These are phyloP conservation scores for Mohoua ochrocephala DNA, from an alignment of 2,113 vertebrate species.

Conservation along the genomic window DNA sequence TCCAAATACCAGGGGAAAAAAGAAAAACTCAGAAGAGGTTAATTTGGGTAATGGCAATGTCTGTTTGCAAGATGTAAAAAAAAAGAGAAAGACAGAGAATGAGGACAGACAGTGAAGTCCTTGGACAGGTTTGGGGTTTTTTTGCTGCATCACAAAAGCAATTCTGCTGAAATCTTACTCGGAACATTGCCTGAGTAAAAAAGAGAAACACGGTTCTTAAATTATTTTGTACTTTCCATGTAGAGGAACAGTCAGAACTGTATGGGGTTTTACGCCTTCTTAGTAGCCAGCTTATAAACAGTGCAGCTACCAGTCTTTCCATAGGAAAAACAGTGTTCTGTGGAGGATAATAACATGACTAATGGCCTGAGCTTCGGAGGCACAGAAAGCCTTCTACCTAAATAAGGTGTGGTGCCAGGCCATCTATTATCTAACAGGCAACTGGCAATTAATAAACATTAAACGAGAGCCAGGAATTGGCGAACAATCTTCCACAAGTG, in stretches of 20 bases:
- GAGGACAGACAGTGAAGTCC: not conserved
- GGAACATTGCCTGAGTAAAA: slow-evolving; percentile 61
- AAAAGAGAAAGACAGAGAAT: not conserved
- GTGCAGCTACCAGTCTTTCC: slow-evolving; percentile 39
- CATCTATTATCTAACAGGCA: not conserved
- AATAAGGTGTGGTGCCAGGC: not conserved
- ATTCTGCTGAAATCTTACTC: slow-evolving; percentile 63
- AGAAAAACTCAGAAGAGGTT: slow-evolving; percentile 6
- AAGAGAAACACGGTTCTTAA: slow-evolving; percentile 65
- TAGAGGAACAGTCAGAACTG: slow-evolving; percentile 66
- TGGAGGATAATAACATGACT: slow-evolving; percentile 23
- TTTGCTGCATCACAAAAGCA: slow-evolving; percentile 39
- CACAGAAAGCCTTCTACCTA: not conserved
- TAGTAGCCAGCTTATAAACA: slow-evolving; percentile 49
- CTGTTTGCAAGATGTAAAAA: not conserved
- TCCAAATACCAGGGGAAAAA: not conserved
- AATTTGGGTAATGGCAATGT: not conserved
- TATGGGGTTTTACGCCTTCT: slow-evolving; percentile 61
- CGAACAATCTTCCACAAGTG: not conserved
- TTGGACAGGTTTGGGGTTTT: not conserved
- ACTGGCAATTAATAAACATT: not conserved
- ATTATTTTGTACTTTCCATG: slow-evolving; percentile 68
- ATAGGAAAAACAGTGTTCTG: slow-evolving; percentile 46
- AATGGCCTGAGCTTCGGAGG: not conserved
- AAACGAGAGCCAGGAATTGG: not conserved